Base-by-base conservation (phyloP, 2,797 vertebrate genomes). In the Loris lydekkerianus region DNA sequence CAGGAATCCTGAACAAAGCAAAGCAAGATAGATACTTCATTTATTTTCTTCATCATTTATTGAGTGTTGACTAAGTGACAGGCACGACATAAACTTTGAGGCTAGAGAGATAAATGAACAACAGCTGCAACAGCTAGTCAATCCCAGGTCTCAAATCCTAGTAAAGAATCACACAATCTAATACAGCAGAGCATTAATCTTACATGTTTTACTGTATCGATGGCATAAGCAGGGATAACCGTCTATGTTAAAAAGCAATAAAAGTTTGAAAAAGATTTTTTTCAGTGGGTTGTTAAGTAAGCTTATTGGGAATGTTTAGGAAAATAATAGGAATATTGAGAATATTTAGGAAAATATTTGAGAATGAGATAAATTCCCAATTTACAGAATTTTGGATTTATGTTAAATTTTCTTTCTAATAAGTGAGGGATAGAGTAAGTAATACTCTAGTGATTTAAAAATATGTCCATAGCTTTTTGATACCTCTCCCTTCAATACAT, bases 351-450 rank as follows among this genome's bases (percentile, higher is more conserved):
- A 14, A 78, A 85, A 61, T 85, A 85, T 34, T 81, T 92, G 43
- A 89, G 5, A 92, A 61, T 61, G 13, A 81, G 61, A 53, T 73
- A 72, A 92, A 72, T 58, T 58, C 27, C 43, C 37, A 46, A 34
- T 78, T 76, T 31, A 17, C 40, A 86, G 86, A 89, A 89, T 34
- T 75, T 93, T 80, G 73, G 34, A 14, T 80, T 87, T 29, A 23
- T 87, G 6, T 63, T 82, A 60, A 29, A 15, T 34, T 56, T 85
- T 86, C 70, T 67, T 85, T 65, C 63, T 56, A 83, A 25, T 81
- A 75, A 85, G 31, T 85, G 70, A 88, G 49, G 29, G 37, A 67
- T 76, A 89, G 89, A 86, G 31, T 82, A 81, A 80, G 11, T 72
- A 43, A 60, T 34, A 67, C 8, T 34, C 7, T 18, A 43, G 13